phyloP scores from a whole-genome alignment of 2,113 vertebrate genomes.

The Microtus montanus region DNA sequence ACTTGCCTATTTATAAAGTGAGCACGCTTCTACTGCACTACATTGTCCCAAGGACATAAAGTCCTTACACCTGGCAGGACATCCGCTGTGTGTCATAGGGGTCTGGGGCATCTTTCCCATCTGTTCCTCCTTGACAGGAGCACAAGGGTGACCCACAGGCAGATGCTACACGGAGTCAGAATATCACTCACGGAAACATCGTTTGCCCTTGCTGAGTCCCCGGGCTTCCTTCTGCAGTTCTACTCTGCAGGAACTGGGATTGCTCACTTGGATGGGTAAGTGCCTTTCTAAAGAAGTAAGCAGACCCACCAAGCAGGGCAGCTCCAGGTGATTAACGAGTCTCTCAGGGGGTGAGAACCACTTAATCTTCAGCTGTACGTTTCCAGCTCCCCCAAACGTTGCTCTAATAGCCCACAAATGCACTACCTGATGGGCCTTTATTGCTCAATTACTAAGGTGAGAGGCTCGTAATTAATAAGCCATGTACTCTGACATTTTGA shows the following conservation, averaged over 20 bases:
- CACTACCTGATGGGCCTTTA: conserved; percentile 81
- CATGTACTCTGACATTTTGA: conserved; percentile 80
- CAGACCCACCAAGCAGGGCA: conserved; percentile 70
- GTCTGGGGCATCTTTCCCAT: conserved; percentile 52
- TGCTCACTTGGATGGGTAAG: conserved; percentile 40
- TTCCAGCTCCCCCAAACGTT: conserved; percentile 69
- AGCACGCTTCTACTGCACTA: neutral
- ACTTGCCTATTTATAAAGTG: neutral
- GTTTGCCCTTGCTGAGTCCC: conserved; percentile 47
- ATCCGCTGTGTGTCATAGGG: neutral
- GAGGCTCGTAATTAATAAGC: conserved; percentile 83
- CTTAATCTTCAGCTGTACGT: conserved; percentile 80
- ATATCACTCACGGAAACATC: neutral
- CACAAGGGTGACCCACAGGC: conserved; percentile 53
- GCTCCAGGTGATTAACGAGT: conserved; percentile 76
- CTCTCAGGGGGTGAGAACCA: conserved; percentile 82
- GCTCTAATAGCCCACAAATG: conserved; percentile 78
- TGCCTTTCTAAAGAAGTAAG: conserved; percentile 58
- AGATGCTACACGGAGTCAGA: conserved; percentile 4
- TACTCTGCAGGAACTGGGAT: neutral
- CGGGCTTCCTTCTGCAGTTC: neutral
- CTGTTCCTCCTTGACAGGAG: conserved; percentile 14
- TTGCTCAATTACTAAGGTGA: conserved; percentile 86
- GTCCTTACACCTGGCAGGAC: conserved; percentile 38
- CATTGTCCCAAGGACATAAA: neutral